Conservation (phyloP, 2,797 vertebrate genomes). For the Echeneis naucrates region DNA sequence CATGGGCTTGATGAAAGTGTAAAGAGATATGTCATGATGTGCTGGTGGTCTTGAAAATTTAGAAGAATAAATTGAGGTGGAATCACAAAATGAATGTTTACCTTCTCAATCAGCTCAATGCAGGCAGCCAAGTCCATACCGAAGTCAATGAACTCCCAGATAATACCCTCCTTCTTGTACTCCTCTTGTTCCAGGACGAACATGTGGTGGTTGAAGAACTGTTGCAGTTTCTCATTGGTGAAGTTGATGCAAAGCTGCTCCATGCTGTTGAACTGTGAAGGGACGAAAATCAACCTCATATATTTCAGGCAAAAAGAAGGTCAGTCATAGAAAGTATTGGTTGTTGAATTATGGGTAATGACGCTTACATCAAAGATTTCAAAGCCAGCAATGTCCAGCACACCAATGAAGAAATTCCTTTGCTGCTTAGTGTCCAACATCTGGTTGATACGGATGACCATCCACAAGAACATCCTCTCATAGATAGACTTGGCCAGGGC, state of each 20-base stretch:
- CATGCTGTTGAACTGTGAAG: slow-evolving; percentile 70
- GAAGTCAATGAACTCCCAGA: slow-evolving; percentile 85
- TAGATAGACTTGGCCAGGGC: slow-evolving; percentile 91
- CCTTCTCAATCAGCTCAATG: slow-evolving; percentile 88
- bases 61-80: background rate
- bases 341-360: background rate
- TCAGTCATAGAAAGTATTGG: background rate
- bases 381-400: slow-evolving; percentile 94
- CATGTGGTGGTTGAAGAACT: slow-evolving; percentile 85
- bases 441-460: slow-evolving; percentile 94
- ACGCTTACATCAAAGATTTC: slow-evolving; percentile 92
- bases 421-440: slow-evolving; percentile 93
- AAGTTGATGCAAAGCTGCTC: slow-evolving; percentile 87
- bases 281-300: background rate
- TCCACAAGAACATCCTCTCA: slow-evolving; percentile 96
- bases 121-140: slow-evolving; percentile 88
- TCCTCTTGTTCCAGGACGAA: slow-evolving; percentile 86
- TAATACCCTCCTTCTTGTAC: no score
- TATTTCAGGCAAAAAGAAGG: background rate
- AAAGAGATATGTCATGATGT: background rate
- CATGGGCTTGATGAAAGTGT: slow-evolving; percentile 65
- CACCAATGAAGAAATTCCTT: slow-evolving; percentile 91
- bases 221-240: slow-evolving; percentile 86
- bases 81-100: slow-evolving; percentile 10
- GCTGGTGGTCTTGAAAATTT: background rate